Conservation (phyloP, 2,888 invertebrate species). For the Hypercompe scribonia region DNA sequence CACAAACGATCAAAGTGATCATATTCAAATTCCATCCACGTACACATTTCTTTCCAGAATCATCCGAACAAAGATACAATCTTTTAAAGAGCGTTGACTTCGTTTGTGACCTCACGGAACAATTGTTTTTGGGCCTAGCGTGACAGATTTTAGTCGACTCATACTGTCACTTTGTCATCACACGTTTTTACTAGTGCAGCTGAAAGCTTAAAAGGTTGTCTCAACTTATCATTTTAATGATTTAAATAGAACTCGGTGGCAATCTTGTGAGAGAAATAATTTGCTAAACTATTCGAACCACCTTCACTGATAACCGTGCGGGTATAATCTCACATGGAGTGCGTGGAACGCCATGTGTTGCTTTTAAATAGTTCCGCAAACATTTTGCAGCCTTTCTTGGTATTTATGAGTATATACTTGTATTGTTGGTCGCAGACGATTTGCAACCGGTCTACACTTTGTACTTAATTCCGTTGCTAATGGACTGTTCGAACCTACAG, state of each 20-base stretch:
- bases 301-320: conserved; percentile 79
- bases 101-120: conserved; percentile 56
- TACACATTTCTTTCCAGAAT: conserved; percentile 62
- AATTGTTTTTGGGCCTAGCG: conserved; percentile 65
- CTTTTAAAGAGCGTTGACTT: conserved; percentile 60
- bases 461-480: conserved; percentile 58
- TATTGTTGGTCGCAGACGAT: conserved; percentile 54
- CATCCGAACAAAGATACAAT: conserved; percentile 60
- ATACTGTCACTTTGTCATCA: conserved; percentile 61
- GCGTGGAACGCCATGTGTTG: conserved; percentile 62
- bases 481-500: conserved; percentile 47
- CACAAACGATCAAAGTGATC: conserved; percentile 45
- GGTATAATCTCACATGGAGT: conserved; percentile 50
- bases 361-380: conserved; percentile 75
- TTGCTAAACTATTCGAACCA: conserved; percentile 75
- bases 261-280: conserved; percentile 52
- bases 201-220: conserved; percentile 36
- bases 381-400: conserved; percentile 63
- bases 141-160: conserved; percentile 61
- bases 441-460: conserved; percentile 54
- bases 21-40: conserved; percentile 59
- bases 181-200: conserved; percentile 49
- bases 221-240: conserved; percentile 39
- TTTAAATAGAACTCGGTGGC: conserved; percentile 55
- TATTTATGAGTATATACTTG: conserved; percentile 48